These are phyloP conservation scores for Hydrolagus colliei DNA, from an alignment of 2,797 vertebrate species.

Conservation along the genomic window DNA sequence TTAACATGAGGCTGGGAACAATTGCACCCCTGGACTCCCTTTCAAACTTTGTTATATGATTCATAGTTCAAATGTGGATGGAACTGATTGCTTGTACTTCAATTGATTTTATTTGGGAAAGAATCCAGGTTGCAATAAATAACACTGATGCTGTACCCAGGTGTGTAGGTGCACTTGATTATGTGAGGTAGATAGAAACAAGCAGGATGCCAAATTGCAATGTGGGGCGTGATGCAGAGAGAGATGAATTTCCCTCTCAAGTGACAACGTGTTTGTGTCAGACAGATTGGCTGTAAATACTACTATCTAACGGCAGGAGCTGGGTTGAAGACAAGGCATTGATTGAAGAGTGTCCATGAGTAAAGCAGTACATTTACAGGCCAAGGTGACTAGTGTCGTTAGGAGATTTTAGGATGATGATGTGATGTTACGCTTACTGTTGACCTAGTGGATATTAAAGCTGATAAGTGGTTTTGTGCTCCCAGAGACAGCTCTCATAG, in stretches of 20 bases:
- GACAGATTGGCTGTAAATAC: constrained; percentile 70
- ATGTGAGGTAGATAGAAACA: constrained; percentile 47
- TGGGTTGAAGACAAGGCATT: constrained; percentile 60
- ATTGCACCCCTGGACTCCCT: neutral
- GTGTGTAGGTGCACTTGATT: constrained; percentile 48
- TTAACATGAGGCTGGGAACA: too few relatives aligned
- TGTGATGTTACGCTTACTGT: constrained; percentile 38
- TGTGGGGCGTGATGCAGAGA: constrained; percentile 39
- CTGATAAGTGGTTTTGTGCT: constrained; percentile 48
- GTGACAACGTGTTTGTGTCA: constrained; percentile 53
- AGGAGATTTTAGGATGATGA: constrained; percentile 38
- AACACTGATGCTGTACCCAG: constrained; percentile 40
- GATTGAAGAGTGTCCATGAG: constrained; percentile 65
- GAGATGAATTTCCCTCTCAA: constrained; percentile 49
- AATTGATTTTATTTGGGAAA: neutral
- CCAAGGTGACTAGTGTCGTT: constrained; percentile 54
- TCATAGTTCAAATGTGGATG: constrained; percentile 3
- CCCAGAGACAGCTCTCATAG: constrained; percentile 41
- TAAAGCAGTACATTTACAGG: constrained; percentile 51
- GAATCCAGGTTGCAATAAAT: neutral
- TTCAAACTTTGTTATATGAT: neutral
- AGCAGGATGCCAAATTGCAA: constrained; percentile 47
- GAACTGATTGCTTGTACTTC: constrained; percentile 6
- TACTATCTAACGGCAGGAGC: constrained; percentile 59
- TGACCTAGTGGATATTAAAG: constrained; percentile 43